Percentiles rank a stretch among this genome's conserved stretches.
Conservation (phyloP, 1,140 invertebrate species). For the Neotoxoptera formosana region DNA sequence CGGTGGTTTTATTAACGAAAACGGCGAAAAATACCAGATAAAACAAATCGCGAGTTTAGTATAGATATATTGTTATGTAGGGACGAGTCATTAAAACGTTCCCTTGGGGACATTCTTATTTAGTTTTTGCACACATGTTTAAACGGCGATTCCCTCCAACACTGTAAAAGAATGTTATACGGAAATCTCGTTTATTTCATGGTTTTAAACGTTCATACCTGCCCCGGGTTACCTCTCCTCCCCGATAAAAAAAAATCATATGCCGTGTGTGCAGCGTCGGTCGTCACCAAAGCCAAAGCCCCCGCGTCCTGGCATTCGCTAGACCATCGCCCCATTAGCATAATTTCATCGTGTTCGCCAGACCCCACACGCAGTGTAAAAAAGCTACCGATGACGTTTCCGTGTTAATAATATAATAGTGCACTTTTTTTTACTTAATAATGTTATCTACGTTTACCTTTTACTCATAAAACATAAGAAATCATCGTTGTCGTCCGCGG, state of each 20-base stretch:
- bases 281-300: constrained; percentile 25
- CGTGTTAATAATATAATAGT: not conserved
- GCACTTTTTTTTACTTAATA: not conserved
- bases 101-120: not conserved
- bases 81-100: constrained; percentile 30
- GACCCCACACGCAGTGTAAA: constrained; percentile 33
- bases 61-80: not conserved
- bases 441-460: not conserved
- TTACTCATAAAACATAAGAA: not conserved
- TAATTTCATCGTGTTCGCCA: constrained; percentile 20
- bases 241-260: not conserved
- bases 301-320: not conserved
- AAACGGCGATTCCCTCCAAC: not conserved
- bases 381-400: constrained; percentile 35
- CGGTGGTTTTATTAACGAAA: not conserved
- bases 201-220: not conserved
- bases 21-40: not conserved
- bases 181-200: not conserved
- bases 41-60: constrained; percentile 11
- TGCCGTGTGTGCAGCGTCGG: not conserved
- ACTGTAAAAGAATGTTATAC: not conserved
- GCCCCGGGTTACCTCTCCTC: not conserved
- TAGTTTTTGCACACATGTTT: not conserved
- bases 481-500: constrained; percentile 6
- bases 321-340: not conserved